Base-by-base conservation (phyloP, 2,113 vertebrate species). In the Sorex araneus region DNA sequence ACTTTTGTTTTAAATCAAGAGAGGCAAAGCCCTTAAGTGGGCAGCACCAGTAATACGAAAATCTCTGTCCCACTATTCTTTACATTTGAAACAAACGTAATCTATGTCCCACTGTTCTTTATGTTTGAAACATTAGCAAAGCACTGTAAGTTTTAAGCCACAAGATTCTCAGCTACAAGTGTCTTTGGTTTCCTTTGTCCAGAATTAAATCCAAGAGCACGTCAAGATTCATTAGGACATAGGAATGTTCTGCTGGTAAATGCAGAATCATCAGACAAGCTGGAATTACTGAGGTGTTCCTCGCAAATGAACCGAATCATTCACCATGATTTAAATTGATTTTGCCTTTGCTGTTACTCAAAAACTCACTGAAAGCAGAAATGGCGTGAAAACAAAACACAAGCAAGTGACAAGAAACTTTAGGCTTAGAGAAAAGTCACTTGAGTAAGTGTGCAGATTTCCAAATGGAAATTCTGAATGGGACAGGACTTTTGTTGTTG, bases 401-500 rank as follows among this genome's bases (percentile, higher is more conserved):
- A 4, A 45, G 86, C 75, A 92, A 89, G 0, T 0, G 45, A 92
- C 30, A 82, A 75, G 30, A 60, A 34, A 86, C 50, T 30, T 60
- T 79, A 83, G 50, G 30, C 63, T 73, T 71, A 87, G 64, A 69
- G 73, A 76, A 47, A 50, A 79, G 57, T 64, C 50, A 83, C 47
- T 28, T 89, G 54, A 83, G 60, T 73, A 88, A 76, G 34, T 19
- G 10, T 74, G 10, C 15, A 66, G 15, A 85, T 30, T 54, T 87
- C 47, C 73, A 91, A 79, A 70, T 16, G 66, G 64, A 95, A 86
- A 88, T 84, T 94, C 71, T 92, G 92, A 90, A 90, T 66, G 71
- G 27, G 64, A 83, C 3, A 54, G 54, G 30, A 66, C 45, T 85
- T 69, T 40, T 7, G 40, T 40, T 88, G 54, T 36, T 77, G 25